These are phyloP conservation scores for Eriosoma lanigerum DNA, from an alignment of 1,140 invertebrate genomes.

Conservation along the genomic window DNA sequence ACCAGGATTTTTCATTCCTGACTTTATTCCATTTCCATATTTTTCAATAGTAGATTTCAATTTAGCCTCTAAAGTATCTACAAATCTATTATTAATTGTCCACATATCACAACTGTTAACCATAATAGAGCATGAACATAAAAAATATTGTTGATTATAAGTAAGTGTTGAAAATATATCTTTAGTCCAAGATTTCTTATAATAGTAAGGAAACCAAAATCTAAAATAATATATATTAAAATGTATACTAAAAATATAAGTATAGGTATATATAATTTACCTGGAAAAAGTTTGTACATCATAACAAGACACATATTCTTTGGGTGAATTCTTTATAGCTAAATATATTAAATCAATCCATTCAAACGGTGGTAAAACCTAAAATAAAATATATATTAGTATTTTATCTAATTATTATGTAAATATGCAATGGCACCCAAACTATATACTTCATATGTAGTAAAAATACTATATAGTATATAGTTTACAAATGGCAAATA, in stretches of 20 bases:
- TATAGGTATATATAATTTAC: not conserved
- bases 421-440: too few species aligned
- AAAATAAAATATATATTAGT: too few species aligned
- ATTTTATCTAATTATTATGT: too few species aligned
- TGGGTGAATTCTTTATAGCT: conserved; percentile 12
- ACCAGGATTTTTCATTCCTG: conserved; percentile 8
- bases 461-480: too few species aligned
- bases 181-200: not conserved
- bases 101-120: not conserved
- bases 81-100: not conserved
- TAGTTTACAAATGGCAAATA: too few species aligned
- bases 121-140: not conserved
- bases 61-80: not conserved
- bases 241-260: not conserved
- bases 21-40: not conserved
- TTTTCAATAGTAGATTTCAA: not conserved
- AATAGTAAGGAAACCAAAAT: conserved; percentile 2
- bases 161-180: not conserved
- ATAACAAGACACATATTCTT: not conserved
- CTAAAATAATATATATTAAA: not conserved
- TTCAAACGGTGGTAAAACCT: not conserved
- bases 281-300: not conserved
- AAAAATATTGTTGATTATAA: not conserved
- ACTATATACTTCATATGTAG: too few species aligned
- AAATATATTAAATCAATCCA: conserved; percentile 25